These are phyloP conservation scores for Maniola jurtina DNA, from an alignment of 1,140 invertebrate genomes.

Conservation along the genomic window DNA sequence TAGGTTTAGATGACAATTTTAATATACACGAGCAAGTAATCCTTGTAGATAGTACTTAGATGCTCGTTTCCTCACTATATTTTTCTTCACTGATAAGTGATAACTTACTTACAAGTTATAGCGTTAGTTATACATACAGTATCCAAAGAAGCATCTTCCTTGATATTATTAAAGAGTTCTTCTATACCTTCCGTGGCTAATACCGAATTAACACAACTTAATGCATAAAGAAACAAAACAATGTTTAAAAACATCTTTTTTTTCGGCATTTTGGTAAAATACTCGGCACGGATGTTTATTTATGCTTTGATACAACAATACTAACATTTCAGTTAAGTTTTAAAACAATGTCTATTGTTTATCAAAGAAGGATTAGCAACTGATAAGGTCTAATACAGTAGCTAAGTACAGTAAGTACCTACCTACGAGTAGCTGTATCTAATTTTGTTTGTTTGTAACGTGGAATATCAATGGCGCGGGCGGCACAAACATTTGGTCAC, in stretches of 20 bases:
- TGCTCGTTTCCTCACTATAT: too few relatives aligned
- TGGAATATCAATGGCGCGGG: too few relatives aligned
- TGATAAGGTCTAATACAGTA: background rate
- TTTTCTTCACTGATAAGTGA: too few relatives aligned
- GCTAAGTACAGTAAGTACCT: too few relatives aligned
- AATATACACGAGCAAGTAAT: too few relatives aligned
- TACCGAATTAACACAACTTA: background rate
- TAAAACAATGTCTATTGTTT: constrained; percentile 3
- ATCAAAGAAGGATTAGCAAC: background rate
- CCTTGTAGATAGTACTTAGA: too few relatives aligned
- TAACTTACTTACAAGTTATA: too few relatives aligned
- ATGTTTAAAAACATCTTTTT: background rate
- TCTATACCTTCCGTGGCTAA: background rate
- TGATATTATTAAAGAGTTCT: constrained; percentile 27
- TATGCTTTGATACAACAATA: constrained; percentile 1
- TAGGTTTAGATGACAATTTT: too few relatives aligned
- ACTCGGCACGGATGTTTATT: background rate
- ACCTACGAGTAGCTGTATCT: too few relatives aligned
- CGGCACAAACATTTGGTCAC: too few relatives aligned
- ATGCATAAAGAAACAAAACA: background rate
- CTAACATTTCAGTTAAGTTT: background rate
- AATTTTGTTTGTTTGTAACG: background rate
- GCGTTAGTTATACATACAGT: constrained; percentile 45
- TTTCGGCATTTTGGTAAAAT: background rate
- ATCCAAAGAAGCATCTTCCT: constrained; percentile 63